These are phyloP conservation scores for Syrphus vitripennis DNA, from an alignment of 2,888 invertebrate species.

Conservation along the genomic window DNA sequence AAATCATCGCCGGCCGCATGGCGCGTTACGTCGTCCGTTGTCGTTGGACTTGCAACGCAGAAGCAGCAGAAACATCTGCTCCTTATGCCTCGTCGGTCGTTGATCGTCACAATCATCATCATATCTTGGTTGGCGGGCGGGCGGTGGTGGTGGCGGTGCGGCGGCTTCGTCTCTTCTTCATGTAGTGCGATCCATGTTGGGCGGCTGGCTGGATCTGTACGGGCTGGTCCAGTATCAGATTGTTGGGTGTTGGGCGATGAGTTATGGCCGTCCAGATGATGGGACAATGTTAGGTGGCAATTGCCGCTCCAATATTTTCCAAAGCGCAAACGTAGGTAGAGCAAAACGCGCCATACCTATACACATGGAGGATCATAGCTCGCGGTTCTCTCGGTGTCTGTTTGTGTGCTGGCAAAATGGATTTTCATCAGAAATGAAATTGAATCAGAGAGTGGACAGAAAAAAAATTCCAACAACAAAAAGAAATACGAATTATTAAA, in stretches of 20 bases:
- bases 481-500: slow-evolving; percentile 26
- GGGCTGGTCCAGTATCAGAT: slow-evolving; percentile 7
- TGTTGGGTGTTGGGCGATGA: slow-evolving; percentile 66
- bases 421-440: slow-evolving; percentile 63
- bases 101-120: neutral
- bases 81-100: neutral
- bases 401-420: slow-evolving; percentile 41
- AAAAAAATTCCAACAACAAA: neutral
- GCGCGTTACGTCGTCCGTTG: neutral
- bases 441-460: slow-evolving; percentile 32
- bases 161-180: slow-evolving; percentile 8
- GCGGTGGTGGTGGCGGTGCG: neutral
- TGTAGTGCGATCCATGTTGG: slow-evolving; percentile 56
- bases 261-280: slow-evolving; percentile 61
- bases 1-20: slow-evolving; percentile 45
- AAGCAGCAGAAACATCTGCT: slow-evolving; percentile 50
- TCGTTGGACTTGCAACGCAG: neutral
- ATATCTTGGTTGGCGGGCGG: neutral
- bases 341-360: neutral
- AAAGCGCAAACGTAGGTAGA: slow-evolving; percentile 34
- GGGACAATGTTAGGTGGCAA: slow-evolving; percentile 71
- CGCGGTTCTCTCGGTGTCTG: neutral
- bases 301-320: slow-evolving; percentile 59
- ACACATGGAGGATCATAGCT: neutral
- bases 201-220: slow-evolving; percentile 45